These are phyloP conservation scores for Eidolon helvum DNA, from an alignment of 2,113 vertebrate genomes.

Conservation along the genomic window DNA sequence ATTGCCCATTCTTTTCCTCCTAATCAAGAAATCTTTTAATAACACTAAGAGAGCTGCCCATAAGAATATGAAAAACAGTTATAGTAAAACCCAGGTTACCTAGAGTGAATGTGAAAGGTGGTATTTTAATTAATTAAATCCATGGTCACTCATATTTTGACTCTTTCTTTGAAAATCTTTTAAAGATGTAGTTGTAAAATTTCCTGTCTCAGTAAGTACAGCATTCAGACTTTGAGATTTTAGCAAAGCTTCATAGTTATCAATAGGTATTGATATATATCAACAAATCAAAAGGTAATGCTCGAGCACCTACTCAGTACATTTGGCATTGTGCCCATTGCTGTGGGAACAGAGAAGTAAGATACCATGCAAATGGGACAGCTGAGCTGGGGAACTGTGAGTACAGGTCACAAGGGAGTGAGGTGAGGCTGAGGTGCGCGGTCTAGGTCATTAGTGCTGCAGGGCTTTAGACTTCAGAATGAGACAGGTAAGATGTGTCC, in stretches of 20 bases:
- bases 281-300: not conserved
- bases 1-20: not conserved
- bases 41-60: not conserved
- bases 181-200: not conserved
- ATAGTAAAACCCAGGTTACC: not conserved
- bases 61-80: not conserved
- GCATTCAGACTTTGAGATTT: not conserved
- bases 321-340: no score
- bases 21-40: not conserved
- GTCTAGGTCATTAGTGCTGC: no score
- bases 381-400: no score
- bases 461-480: no score
- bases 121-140: not conserved
- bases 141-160: not conserved
- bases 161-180: not conserved
- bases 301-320: no score
- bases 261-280: not conserved
- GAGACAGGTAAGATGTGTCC: no score
- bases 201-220: not conserved
- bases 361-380: no score
- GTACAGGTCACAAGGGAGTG: no score
- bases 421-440: no score
- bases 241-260: not conserved
- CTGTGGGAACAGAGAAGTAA: no score
- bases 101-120: not conserved